Evolutionary conservation across 2,797 vertebrate genomes (phyloP).

Genomic region (Chelonia mydas): DNA sequence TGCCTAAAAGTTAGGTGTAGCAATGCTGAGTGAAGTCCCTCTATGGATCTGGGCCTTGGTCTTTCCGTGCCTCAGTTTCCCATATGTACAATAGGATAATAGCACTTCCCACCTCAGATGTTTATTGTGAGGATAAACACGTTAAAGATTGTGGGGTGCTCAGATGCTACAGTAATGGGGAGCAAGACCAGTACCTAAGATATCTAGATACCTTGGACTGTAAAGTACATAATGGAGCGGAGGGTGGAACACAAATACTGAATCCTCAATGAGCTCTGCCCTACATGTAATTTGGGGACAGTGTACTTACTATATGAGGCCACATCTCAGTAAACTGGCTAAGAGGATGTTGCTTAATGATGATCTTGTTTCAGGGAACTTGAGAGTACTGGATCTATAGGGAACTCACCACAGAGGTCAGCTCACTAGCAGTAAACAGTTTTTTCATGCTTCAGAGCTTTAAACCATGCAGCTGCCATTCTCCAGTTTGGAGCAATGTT

Average conservation of each 20-base stretch:
- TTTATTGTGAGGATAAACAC: neutral
- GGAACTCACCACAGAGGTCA: neutral
- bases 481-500: neutral
- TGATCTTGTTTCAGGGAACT: neutral
- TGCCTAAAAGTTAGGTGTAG: neutral
- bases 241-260: neutral
- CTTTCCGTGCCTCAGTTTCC: neutral
- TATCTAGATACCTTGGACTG: neutral
- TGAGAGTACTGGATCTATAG: neutral
- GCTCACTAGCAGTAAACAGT: neutral
- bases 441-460: neutral
- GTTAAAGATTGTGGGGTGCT: accelerated
- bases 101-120: neutral
- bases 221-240: neutral
- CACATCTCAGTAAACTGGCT: neutral
- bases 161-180: neutral
- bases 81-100: neutral
- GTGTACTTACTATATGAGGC: neutral
- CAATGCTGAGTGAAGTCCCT: neutral
- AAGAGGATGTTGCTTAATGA: neutral
- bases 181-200: neutral
- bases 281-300: neutral
- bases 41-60: neutral
- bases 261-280: neutral
- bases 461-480: neutral